Evolutionary conservation across 2,113 vertebrate genomes (phyloP).

Genomic region (human (Homo sapiens)): GRCh38 chr14:20791501-20792000

Average conservation of each 20-base stretch:
- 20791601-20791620: neutral
- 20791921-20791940: neutral
- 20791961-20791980: neutral
- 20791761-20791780: neutral
- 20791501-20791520: neutral
- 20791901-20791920: neutral
- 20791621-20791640: neutral
- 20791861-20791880: neutral
- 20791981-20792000: neutral
- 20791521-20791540: neutral
- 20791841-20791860: neutral
- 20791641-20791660: neutral
- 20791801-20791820: neutral
- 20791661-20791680: neutral
- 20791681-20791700: neutral
- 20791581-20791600: neutral
- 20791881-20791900: neutral
- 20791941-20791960: neutral
- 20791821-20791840: neutral
- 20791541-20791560: neutral
- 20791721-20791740: neutral
- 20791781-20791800: neutral
- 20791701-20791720: neutral
- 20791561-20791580: neutral
- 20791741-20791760: neutral